phyloP scores from a whole-genome alignment of 1,140 invertebrate genomes.

The Neuroterus valhalla region DNA sequence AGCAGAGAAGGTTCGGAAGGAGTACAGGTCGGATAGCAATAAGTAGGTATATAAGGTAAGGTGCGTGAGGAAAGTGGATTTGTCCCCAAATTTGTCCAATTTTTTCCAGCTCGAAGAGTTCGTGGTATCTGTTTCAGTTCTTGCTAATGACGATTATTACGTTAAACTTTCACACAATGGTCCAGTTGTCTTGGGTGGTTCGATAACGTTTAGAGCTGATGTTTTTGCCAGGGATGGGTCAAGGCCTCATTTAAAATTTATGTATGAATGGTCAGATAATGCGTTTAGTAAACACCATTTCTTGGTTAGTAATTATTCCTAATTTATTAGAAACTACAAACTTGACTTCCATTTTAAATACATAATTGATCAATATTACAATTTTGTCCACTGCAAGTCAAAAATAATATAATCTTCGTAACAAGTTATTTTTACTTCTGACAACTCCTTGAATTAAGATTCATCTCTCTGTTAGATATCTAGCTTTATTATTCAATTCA shows the following conservation, averaged over 20 bases:
- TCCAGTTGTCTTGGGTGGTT: slow-evolving; percentile 80
- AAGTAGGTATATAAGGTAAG: too few relatives aligned
- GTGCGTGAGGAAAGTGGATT: too few relatives aligned
- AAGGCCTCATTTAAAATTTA: slow-evolving; percentile 67
- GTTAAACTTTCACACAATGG: slow-evolving; percentile 76
- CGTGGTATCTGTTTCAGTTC: slow-evolving; percentile 62
- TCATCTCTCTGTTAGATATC: background rate
- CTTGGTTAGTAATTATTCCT: slow-evolving; percentile 65
- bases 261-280: slow-evolving; percentile 77
- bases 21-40: too few relatives aligned
- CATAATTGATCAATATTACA: background rate
- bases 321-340: slow-evolving; percentile 18
- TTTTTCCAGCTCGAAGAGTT: too few relatives aligned
- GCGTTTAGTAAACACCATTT: slow-evolving; percentile 72
- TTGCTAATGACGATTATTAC: slow-evolving; percentile 45
- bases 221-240: slow-evolving; percentile 69
- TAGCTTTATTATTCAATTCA: background rate
- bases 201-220: slow-evolving; percentile 79
- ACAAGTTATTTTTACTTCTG: background rate
- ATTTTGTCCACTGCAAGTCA: too few relatives aligned
- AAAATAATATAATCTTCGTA: too few relatives aligned
- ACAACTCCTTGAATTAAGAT: too few relatives aligned
- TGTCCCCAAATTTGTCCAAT: too few relatives aligned
- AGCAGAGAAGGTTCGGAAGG: too few relatives aligned
- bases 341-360: background rate